A percentile compares a stretch with the other conserved stretches of the same genome.
Evolutionary conservation across 37 sponge, comb jelly and placozoan species (phyloP).

Genomic region (Oscarella lobularis): DNA sequence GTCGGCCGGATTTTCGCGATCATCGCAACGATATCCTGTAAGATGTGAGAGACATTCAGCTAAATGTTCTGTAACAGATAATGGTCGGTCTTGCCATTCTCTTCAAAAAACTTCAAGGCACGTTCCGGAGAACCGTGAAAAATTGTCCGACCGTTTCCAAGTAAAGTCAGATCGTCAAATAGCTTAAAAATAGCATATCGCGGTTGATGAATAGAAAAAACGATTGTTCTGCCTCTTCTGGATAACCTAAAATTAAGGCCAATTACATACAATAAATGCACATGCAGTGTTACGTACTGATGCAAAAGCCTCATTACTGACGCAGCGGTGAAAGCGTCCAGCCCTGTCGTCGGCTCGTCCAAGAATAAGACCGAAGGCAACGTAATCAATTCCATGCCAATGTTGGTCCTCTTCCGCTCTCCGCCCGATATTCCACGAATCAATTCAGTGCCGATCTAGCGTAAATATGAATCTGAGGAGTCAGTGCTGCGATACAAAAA

Average conservation of each 20-base stretch:
- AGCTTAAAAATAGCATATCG: slow-evolving; percentile 67
- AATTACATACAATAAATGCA: too few relatives aligned
- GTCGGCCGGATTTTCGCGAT: slow-evolving; percentile 13
- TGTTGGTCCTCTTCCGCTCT: too few relatives aligned
- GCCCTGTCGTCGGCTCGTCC: too few relatives aligned
- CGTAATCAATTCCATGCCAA: too few relatives aligned
- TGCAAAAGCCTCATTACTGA: slow-evolving; percentile 54
- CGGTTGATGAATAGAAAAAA: slow-evolving; percentile 71
- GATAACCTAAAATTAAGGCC: too few relatives aligned
- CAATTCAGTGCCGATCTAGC: slow-evolving; percentile 59
- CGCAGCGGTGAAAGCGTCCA: slow-evolving; percentile 72
- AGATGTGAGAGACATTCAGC: too few relatives aligned
- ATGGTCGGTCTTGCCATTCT: too few relatives aligned
- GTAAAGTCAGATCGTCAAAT: slow-evolving; percentile 48
- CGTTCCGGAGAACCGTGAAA: slow-evolving; percentile 36
- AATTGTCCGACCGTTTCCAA: slow-evolving; percentile 40
- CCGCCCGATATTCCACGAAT: too few relatives aligned
- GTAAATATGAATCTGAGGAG: neutral
- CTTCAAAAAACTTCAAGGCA: slow-evolving; percentile 41
- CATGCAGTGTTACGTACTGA: slow-evolving; percentile 23
- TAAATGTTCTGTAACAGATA: too few relatives aligned
- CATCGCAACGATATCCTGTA: neutral
- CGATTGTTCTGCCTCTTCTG: slow-evolving; percentile 22
- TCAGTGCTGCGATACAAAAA: neutral
- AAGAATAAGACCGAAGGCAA: too few relatives aligned